These are phyloP conservation scores for Bucorvus abyssinicus DNA, from an alignment of 2,797 vertebrate species.

Conservation along the genomic window DNA sequence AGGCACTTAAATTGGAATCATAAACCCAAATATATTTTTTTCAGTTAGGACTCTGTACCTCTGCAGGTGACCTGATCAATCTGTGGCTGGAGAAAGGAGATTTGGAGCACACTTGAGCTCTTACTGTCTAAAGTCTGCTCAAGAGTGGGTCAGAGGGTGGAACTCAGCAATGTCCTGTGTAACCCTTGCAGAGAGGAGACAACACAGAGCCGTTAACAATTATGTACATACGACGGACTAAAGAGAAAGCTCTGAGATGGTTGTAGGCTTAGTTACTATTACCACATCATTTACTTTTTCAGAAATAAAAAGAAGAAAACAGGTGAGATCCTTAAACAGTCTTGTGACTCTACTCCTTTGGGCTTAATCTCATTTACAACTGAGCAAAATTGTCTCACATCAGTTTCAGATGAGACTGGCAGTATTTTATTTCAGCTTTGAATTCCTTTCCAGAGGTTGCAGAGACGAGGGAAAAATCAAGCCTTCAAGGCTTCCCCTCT, in stretches of 20 bases:
- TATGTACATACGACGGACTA: not conserved
- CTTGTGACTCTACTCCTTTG: not conserved
- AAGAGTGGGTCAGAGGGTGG: not conserved
- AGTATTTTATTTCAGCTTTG: slow-evolving; percentile 5
- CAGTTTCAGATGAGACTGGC: not conserved
- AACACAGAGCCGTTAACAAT: not conserved
- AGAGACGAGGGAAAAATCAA: not conserved
- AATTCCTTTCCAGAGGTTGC: not conserved
- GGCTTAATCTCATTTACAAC: not conserved
- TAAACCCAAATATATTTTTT: not conserved
- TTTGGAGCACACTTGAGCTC: not conserved
- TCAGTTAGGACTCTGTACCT: not conserved
- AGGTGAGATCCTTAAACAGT: not conserved
- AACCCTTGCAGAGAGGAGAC: not conserved
- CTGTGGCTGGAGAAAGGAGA: not conserved
- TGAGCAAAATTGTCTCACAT: not conserved
- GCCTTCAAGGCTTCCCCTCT: not conserved
- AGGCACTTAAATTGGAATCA: not conserved
- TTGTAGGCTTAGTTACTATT: not conserved
- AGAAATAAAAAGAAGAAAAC: not conserved
- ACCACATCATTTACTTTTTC: not conserved
- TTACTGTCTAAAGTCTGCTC: not conserved
- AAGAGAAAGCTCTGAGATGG: not conserved
- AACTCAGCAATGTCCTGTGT: not conserved
- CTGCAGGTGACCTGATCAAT: not conserved